Evolutionary conservation across 2,888 invertebrate genomes (phyloP).

Genomic region (Nematopogon swammerdamellus): DNA sequence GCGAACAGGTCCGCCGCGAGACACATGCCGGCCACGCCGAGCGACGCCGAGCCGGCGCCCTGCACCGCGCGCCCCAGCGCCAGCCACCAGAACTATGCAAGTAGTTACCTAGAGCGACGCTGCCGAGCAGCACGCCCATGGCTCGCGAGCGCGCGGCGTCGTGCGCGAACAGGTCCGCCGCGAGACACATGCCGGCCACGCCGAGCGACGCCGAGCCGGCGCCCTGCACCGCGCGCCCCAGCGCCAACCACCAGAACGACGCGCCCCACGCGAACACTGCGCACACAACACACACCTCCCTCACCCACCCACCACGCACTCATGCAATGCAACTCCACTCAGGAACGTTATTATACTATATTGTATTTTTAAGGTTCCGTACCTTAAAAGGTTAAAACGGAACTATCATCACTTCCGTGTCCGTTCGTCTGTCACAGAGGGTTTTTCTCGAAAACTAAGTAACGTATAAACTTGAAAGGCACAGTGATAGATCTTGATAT

Average conservation of each 20-base stretch:
- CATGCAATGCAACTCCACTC: no score
- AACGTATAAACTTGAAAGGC: no score
- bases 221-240: slow-evolving; percentile 27
- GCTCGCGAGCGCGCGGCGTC: slow-evolving; percentile 20
- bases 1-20: slow-evolving; percentile 18
- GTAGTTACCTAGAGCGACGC: slow-evolving; percentile 32
- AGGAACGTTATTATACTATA: no score
- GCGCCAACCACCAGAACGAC: slow-evolving; percentile 1
- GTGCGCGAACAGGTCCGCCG: slow-evolving; percentile 13
- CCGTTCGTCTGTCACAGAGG: no score
- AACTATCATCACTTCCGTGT: no score
- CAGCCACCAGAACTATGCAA: not conserved
- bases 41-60: slow-evolving; percentile 31
- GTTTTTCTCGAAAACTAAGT: no score
- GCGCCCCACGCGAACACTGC: slow-evolving; percentile 15
- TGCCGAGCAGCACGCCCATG: slow-evolving; percentile 32
- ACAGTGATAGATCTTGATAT: no score
- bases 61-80: slow-evolving; percentile 23
- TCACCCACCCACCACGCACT: not conserved
- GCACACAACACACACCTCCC: not conserved
- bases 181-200: slow-evolving; percentile 34
- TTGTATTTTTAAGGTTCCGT: no score
- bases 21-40: slow-evolving; percentile 33
- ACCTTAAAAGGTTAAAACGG: no score
- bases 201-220: slow-evolving; percentile 31